Evolutionary conservation across 2,888 invertebrate species (phyloP).

Genomic region (Cataglyphis livida): DNA sequence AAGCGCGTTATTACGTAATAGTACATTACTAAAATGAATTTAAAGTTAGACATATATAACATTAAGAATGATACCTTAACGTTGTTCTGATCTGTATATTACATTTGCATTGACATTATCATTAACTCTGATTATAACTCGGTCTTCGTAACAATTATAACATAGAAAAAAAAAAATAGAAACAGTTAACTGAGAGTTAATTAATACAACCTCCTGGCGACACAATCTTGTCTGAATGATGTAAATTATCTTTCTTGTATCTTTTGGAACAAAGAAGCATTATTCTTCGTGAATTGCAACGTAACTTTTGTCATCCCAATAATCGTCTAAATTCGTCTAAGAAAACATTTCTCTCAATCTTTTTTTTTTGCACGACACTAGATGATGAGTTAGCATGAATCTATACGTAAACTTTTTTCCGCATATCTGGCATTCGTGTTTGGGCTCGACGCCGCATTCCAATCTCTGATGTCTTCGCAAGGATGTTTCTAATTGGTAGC

Average conservation of each 20-base stretch:
- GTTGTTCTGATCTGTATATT: neutral
- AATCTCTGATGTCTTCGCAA: constrained; percentile 76
- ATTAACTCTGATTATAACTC: neutral
- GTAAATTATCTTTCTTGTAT: neutral
- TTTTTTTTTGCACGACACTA: constrained; percentile 68
- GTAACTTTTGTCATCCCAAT: neutral
- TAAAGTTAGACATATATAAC: neutral
- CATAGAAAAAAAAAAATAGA: neutral
- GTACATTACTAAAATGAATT: neutral
- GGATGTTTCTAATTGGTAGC: constrained; percentile 72
- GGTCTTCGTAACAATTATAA: neutral
- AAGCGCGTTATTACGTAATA: neutral
- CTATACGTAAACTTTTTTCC: constrained; percentile 74
- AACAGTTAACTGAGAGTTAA: neutral
- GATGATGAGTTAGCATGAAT: constrained; percentile 73
- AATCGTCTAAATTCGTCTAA: neutral
- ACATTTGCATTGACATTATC: neutral
- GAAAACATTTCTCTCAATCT: constrained; percentile 34
- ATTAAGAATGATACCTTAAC: neutral
- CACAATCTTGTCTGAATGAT: neutral
- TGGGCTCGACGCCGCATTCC: constrained; percentile 79
- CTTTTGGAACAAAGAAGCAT: neutral
- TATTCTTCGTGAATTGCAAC: neutral
- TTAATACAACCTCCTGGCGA: neutral
- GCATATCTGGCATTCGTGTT: constrained; percentile 78